Percentiles rank a stretch among this genome's conserved stretches.
Conservation (phyloP, 2,797 vertebrate genomes). For the Cercopithecus petaurista region DNA sequence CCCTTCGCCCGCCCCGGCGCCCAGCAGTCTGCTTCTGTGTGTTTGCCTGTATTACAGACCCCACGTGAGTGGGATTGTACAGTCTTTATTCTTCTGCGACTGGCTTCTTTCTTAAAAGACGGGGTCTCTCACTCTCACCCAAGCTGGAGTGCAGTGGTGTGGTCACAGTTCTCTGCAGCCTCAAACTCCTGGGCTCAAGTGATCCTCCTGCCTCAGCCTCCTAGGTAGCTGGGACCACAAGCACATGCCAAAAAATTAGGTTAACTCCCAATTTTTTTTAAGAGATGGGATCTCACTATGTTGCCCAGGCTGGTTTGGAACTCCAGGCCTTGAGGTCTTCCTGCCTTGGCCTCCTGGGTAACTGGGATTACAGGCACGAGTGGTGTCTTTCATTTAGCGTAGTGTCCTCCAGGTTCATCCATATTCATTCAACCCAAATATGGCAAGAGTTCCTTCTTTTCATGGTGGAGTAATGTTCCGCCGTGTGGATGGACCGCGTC, state of each 20-base stretch:
- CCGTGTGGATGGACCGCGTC: accelerated
- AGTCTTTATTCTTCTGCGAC: background rate
- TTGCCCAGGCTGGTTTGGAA: background rate
- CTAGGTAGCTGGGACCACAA: background rate
- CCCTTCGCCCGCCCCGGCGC: accelerated
- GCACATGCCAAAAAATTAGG: background rate
- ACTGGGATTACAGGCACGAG: background rate
- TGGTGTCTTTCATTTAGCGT: accelerated
- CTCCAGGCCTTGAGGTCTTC: background rate
- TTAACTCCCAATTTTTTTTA: background rate
- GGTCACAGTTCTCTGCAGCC: background rate
- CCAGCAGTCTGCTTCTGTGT: no score
- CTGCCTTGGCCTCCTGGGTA: background rate
- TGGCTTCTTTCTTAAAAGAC: background rate
- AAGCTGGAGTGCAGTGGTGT: background rate
- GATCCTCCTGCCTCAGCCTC: background rate
- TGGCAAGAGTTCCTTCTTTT: background rate
- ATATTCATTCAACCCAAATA: background rate
- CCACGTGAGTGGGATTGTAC: background rate
- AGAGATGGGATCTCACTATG: background rate
- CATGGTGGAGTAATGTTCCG: accelerated
- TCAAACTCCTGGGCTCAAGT: background rate
- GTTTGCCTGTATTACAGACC: background rate
- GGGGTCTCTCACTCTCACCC: background rate
- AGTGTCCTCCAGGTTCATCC: accelerated